Evolutionary conservation across 2,113 vertebrate species (phyloP), one percentile per base, ranked within the genome.

Genomic region (Copsychus sechellarum): DNA sequence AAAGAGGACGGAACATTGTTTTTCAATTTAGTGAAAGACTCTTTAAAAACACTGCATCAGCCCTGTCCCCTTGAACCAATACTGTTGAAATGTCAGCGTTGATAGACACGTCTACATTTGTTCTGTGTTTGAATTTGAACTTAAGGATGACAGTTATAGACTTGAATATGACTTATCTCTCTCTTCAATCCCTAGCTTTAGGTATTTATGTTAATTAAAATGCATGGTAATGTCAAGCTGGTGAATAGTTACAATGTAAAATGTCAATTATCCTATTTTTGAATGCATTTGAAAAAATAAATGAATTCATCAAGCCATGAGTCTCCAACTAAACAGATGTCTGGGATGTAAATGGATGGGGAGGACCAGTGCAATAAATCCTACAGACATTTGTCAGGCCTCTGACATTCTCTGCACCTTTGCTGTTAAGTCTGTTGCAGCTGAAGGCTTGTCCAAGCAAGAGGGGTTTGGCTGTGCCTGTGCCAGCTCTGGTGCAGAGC

Each of bases 201-300:
- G 67, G 58, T 74, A 88, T 62, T 93, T 50, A 22, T 34, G 3
- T 77, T 91, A 93, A 94, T 94, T 94, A 90, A 85, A 95, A 87
- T 85, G 70, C 67, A 50, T 65, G 28, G 36, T 90, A 82, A 85
- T 88, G 87, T 86, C 81, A 94, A 80, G 84, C 54, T 82, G 66
- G 60, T 90, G 79, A 91, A 90, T 78, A 85, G 58, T 77, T 82
- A 66, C 66, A 56, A 42, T 73, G 71, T 50, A 86, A 95, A 94
- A 81, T 88, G 94, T 76, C 90, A 96, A 66, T 95, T 96, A 93
- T 92, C 38, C 74, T 88, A 70, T 77, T 95, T 96, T 90, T 91
- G 66, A 82, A 66, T 88, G 58, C 38, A 83, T 88, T 74, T 86
- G 64, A 79, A 93, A 86, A 85, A 93, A 90, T 81, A 86, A 85